phyloP scores from a whole-genome alignment of 2,888 invertebrate genomes.

The Nomada hirtipes region DNA sequence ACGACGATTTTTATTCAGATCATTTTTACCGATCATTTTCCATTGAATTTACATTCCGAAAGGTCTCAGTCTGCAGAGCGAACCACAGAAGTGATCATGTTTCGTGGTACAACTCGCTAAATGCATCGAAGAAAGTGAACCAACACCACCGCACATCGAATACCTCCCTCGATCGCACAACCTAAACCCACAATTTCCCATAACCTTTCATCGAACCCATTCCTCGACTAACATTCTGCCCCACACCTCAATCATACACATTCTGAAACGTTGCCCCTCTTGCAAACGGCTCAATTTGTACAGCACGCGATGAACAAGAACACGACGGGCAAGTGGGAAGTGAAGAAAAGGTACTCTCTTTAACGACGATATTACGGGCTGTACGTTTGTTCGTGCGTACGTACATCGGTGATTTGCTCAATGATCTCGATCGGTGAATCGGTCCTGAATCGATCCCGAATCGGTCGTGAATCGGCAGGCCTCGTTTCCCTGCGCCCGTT shows the following conservation, averaged over 20 bases:
- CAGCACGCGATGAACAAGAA: neutral
- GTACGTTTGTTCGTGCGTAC: slow-evolving; percentile 1
- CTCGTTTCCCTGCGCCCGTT: slow-evolving; percentile 29
- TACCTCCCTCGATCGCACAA: too few relatives aligned
- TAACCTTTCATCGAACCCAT: too few relatives aligned
- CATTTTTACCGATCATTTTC: too few relatives aligned
- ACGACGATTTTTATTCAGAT: too few relatives aligned
- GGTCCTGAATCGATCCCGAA: neutral
- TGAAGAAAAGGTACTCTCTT: slow-evolving; percentile 4
- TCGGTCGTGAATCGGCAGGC: slow-evolving; percentile 44
- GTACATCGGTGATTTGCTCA: neutral
- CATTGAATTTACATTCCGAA: too few relatives aligned
- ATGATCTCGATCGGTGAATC: slow-evolving; percentile 8
- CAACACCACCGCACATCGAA: too few relatives aligned
- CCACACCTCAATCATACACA: neutral
- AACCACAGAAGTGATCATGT: too few relatives aligned
- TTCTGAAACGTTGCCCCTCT: neutral
- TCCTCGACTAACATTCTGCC: neutral
- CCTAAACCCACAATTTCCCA: too few relatives aligned
- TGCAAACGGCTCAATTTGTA: slow-evolving; percentile 58
- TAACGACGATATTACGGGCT: slow-evolving; percentile 12
- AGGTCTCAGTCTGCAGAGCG: too few relatives aligned
- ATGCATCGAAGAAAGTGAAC: too few relatives aligned
- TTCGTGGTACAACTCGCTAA: too few relatives aligned
- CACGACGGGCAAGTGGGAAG: neutral